Conservation (phyloP, 2,888 invertebrate species). For the Sipunculus nudus region DNA sequence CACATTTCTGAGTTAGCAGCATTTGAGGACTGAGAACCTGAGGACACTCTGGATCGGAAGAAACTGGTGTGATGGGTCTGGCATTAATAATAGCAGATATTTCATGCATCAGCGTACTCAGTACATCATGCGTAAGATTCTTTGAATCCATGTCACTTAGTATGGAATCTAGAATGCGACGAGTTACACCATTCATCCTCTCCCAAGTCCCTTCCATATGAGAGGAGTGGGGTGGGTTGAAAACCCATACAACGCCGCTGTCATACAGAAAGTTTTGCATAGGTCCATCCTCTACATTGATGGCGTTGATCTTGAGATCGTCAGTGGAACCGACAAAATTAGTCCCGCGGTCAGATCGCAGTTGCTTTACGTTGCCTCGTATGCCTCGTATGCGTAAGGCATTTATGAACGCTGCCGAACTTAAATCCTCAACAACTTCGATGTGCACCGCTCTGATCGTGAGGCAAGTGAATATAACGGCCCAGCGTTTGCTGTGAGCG, state of each 20-base stretch:
- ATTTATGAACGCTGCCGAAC: constrained; percentile 1
- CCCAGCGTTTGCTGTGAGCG: neutral
- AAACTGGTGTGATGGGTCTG: neutral
- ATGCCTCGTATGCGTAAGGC: neutral
- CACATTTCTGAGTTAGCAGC: neutral
- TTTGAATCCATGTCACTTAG: too few species aligned
- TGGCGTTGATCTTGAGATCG: neutral
- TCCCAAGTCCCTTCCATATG: constrained; percentile 1
- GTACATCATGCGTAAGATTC: neutral
- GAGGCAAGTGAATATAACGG: neutral
- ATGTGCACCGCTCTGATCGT: too few species aligned
- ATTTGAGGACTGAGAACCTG: neutral
- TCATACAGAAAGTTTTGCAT: neutral
- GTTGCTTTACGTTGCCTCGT: neutral
- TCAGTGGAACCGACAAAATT: neutral
- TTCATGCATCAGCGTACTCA: neutral
- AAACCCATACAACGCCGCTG: neutral
- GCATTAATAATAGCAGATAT: neutral
- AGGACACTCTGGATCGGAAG: neutral
- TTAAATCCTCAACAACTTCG: neutral
- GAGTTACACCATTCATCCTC: neutral
- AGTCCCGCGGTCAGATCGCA: constrained; percentile 6
- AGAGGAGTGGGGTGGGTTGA: constrained; percentile 6
- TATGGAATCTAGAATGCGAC: neutral
- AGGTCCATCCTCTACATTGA: too few species aligned